Evolutionary conservation across 1,140 invertebrate species (phyloP), one percentile per base, ranked within the genome.

Genomic region (Vollenhovia emeryi): DNA sequence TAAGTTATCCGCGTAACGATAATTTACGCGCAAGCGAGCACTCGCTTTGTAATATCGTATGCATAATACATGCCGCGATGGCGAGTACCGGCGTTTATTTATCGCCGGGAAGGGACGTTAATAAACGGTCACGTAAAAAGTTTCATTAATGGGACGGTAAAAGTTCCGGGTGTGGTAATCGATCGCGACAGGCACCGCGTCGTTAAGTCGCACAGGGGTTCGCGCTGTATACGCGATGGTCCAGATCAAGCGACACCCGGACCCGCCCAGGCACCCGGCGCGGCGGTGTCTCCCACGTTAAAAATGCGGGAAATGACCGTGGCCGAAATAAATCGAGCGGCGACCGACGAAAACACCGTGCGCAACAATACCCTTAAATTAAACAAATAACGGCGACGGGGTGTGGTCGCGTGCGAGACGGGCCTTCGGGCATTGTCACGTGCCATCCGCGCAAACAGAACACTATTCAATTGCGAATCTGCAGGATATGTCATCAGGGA

Each of bases 361-460:
- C 73, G 78, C 80, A 87, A 93, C 93, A 93, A 93, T 93, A 71
- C 89, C 48, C 88, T 90, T 90, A 92, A 94, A 93, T 93, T 93
- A 91, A 93, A 93, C 91, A 94, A 94, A 93, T 93, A 93, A 91
- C 60, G 48, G 66, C 55, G 80, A 40, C 36, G 69, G 84, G 82
- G 76, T 74, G 82, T 40, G 80, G 86, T 87, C 89, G 48, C 87
- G 89, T 91, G 90, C 90, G 60, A 79, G 84, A 43, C 43, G 30
- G 66, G 64, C 85, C 79, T 87, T 73, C 27, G 69, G 76, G 18
- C 55, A 52, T 80, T 48, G 91, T 90, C 91, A 84, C 91, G 90
- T 91, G 91, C 71, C 86, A 40, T 76, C 74, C 60, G 68, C 79
- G 78, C 85, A 91, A 91, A 91, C 87, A 91, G 86, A 66, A 91